Conservation (phyloP, 2,113 vertebrate species). For the Istiophorus platypterus region DNA sequence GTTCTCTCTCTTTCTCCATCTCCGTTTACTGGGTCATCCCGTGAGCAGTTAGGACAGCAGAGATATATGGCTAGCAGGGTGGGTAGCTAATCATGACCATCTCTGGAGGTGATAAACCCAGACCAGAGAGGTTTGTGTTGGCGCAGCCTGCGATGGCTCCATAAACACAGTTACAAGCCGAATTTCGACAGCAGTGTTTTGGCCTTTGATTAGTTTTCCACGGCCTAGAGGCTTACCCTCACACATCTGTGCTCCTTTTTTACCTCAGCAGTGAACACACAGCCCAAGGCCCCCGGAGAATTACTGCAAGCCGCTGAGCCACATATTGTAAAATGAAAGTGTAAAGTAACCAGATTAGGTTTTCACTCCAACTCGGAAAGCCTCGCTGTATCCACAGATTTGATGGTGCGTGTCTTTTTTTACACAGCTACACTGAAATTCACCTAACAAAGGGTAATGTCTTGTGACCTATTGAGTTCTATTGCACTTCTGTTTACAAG, state of each 20-base stretch:
- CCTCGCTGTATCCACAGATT: constrained; percentile 39
- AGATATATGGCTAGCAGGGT: constrained; percentile 71
- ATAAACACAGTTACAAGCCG: constrained; percentile 74
- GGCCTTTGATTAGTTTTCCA: constrained; percentile 71
- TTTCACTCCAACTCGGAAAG: constrained; percentile 46
- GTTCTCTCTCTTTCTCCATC: constrained; percentile 57
- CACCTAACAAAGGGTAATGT: constrained; percentile 74
- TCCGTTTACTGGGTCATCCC: constrained; percentile 76
- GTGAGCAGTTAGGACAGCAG: constrained; percentile 58
- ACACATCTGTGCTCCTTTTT: constrained; percentile 24
- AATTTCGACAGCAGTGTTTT: constrained; percentile 69
- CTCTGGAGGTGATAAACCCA: constrained; percentile 74
- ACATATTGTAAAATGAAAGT: constrained; percentile 70
- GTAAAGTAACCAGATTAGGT: constrained; percentile 70
- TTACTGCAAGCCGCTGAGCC: constrained; percentile 27
- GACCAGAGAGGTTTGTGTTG: constrained; percentile 67
- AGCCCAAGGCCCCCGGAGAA: constrained; percentile 47
- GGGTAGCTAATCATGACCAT: constrained; percentile 75
- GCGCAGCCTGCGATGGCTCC: constrained; percentile 62
- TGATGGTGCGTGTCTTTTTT: constrained; percentile 66
- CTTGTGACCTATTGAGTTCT: constrained; percentile 77
- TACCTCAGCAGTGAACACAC: constrained; percentile 28
- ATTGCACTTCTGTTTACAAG: constrained; percentile 78
- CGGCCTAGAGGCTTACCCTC: constrained; percentile 44
- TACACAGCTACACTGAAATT: constrained; percentile 53